A percentile compares a stretch with the other conserved stretches of the same genome.
phyloP scores from a whole-genome alignment of 2,888 invertebrate species.

The Rotaria macrura region DNA sequence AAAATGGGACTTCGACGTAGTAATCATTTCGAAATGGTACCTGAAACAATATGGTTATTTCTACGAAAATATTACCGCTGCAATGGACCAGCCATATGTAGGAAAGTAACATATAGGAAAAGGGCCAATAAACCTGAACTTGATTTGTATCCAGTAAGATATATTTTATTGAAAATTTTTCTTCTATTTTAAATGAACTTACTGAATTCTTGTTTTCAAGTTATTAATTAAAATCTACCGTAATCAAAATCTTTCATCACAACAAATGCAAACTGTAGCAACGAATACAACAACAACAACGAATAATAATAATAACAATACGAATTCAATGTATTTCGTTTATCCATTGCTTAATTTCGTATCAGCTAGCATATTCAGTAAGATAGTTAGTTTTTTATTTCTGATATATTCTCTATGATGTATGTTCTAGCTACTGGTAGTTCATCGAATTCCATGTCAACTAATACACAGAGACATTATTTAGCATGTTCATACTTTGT shows the following conservation, averaged over 20 bases:
- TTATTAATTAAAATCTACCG: neutral
- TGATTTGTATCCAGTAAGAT: conserved; percentile 63
- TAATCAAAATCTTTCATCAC: neutral
- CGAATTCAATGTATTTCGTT: neutral
- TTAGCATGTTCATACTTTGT: neutral
- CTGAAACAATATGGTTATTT: conserved; percentile 75
- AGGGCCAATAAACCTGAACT: conserved; percentile 59
- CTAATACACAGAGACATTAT: neutral
- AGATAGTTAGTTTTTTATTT: neutral
- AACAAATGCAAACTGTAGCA: conserved; percentile 5
- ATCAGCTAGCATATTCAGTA: neutral
- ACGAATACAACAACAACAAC: neutral
- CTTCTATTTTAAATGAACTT: too few relatives aligned
- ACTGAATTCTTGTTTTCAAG: neutral
- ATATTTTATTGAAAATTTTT: too few relatives aligned
- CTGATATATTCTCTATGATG: too few relatives aligned
- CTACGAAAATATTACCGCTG: conserved; percentile 53
- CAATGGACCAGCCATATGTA: neutral
- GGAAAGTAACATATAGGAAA: conserved; percentile 1
- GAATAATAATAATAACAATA: neutral
- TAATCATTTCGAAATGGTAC: conserved; percentile 73
- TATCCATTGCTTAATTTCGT: conserved; percentile 14
- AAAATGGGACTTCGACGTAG: conserved; percentile 57
- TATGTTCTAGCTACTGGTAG: neutral
- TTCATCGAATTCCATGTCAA: neutral